Evolutionary conservation across 2,797 vertebrate genomes (phyloP), one percentile per base, ranked within the genome.

Genomic region (Craterocephalus amniculus): DNA sequence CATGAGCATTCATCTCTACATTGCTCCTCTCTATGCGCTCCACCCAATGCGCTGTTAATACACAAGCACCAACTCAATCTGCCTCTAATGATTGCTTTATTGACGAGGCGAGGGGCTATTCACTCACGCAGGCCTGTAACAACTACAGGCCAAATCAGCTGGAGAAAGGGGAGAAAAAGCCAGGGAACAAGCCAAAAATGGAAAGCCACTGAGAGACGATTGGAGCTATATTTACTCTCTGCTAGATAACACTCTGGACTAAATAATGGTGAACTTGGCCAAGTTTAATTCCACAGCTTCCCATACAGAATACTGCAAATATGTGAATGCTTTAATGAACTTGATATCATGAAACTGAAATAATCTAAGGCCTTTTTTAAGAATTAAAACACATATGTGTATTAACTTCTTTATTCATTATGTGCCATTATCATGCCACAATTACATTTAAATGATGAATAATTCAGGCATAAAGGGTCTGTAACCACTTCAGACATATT

Each of bases 71-170:
- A 92, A 93, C 91, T 91, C 93, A 91, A 92, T 94, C 91, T 92
- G 90, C 84, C 71, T 84, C 86, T 94, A 92, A 93, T 93, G 90
- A 93, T 90, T 91, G 87, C 84, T 92, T 92, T 93, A 94, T 94
- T 93, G 93, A 92, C 87, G 85, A 92, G 86, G 83, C 88, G 76
- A 81, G 84, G 83, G 83, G 90, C 87, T 80, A 82, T 88, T 91
- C 87, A 72, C 87, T 90, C 79, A 76, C 82, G 60, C 84, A 80
- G 64, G 59, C 85, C 81, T 43, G 72, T 79, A 74, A 89, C 84
- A 83, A 80, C 81, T 80, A 74, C 80, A 76, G 76, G 84, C 85
- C 84, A 91, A 86, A 89, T 88, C 78, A 84, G 84, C 49, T 49
- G 34, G 55, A 78, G 69, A 80, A 74, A 58, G 58, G 59, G 27